Base-by-base conservation (phyloP, 2,113 vertebrate species). In the Misgurnus mizolepis region DNA sequence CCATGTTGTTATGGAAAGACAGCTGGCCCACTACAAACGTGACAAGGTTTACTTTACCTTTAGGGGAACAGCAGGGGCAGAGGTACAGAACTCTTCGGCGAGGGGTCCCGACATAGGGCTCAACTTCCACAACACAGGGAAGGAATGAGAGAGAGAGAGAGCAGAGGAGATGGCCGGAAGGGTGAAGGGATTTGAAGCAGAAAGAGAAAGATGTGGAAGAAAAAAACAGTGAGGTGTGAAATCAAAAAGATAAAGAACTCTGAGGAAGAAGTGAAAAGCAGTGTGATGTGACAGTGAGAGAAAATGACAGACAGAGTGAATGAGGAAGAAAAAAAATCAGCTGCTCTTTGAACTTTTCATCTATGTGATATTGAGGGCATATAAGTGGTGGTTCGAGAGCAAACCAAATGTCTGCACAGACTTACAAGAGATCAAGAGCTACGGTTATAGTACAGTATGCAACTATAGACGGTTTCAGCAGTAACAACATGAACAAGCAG, bases 11-110 rank as follows among this genome's bases (percentile, higher is more conserved):
- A 78, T 69, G 8, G 50, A 67, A 76, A 79, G 89, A 88, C 89
- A 90, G 94, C 86, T 86, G 87, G 87, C 85, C 84, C 86, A 88
- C 84, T 71, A 88, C 85, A 85, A 85, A 80, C 83, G 88, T 80
- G 86, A 89, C 85, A 41, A 90, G 80, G 88, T 90, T 95, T 95
- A 96, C 95, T 14, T 99, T 99, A 99, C 98, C 98, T 98, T 98
- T 95, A 84, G 96, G 95, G 94, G 95, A 94, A 95, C 97, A 99
- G 97, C 98, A 99, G 93, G 94, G 95, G 94, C 98, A 99, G 95
- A 99, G 95, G 96, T 96, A 97, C 93, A 98, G 94, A 88, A 96
- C 93, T 97, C 97, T 96, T 94, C 98, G 96, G 89, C 95, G 96
- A 88, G 96, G 95, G 93, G 94, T 96, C 95, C 94, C 92, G 93